Percentiles rank a stretch among this genome's conserved stretches.
These are phyloP conservation scores for Semicossyphus pulcher DNA, from an alignment of 2,113 vertebrate species.

Conservation along the genomic window DNA sequence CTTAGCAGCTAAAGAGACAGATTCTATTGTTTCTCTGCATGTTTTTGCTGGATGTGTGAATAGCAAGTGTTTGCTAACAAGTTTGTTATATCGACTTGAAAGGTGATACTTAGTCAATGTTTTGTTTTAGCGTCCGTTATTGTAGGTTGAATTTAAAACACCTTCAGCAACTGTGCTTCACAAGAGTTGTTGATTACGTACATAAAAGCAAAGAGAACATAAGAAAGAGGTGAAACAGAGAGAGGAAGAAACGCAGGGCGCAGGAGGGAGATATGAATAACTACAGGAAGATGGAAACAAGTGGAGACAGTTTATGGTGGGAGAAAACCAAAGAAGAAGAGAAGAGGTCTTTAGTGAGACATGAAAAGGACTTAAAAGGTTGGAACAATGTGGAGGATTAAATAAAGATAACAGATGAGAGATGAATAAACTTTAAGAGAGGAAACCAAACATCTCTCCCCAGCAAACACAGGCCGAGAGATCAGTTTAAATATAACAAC, in stretches of 20 bases:
- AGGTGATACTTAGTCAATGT: neutral
- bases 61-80: neutral
- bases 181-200: no score
- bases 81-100: neutral
- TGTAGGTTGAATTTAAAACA: no score
- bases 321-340: constrained; percentile 55
- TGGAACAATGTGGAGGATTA: constrained; percentile 69
- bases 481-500: neutral
- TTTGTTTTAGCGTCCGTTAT: neutral
- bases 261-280: constrained; percentile 58
- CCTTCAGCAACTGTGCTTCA: no score
- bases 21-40: neutral
- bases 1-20: neutral
- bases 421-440: constrained; percentile 30
- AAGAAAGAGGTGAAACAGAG: constrained; percentile 1
- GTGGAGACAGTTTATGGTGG: constrained; percentile 57
- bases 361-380: constrained; percentile 31
- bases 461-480: neutral
- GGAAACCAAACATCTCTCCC: constrained; percentile 19
- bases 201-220: neutral
- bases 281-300: constrained; percentile 70
- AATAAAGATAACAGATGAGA: constrained; percentile 33
- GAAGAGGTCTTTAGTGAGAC: constrained; percentile 25
- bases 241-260: constrained; percentile 12
- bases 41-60: neutral